Percentiles rank a stretch among this genome's conserved stretches.
Conservation (phyloP, 2,888 invertebrate species). For the Masnerella sp. region DNA sequence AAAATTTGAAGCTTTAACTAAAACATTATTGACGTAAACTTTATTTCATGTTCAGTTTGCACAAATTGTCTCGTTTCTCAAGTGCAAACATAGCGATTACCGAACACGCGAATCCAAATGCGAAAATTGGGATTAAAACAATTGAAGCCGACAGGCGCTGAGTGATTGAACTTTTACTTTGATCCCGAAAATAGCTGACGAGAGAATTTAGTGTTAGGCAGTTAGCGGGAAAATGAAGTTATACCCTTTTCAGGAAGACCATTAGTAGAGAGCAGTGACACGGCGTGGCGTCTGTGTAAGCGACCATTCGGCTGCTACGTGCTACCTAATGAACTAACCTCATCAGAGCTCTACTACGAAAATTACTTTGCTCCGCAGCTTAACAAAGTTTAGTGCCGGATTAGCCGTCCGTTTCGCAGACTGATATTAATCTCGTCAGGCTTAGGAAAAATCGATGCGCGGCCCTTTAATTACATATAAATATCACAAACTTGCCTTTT, state of each 20-base stretch:
- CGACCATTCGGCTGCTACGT: slow-evolving; percentile 28
- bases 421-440: slow-evolving; percentile 66
- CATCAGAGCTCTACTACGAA: slow-evolving; percentile 38
- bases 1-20: too few relatives aligned
- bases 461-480: too few relatives aligned
- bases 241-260: slow-evolving; percentile 42
- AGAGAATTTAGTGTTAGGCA: slow-evolving; percentile 13
- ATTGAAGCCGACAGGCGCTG: too few relatives aligned
- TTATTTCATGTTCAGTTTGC: too few relatives aligned
- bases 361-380: slow-evolving; percentile 53
- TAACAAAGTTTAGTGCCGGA: slow-evolving; percentile 64
- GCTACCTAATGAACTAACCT: slow-evolving; percentile 60
- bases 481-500: too few relatives aligned
- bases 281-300: slow-evolving; percentile 25
- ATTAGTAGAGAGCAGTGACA: slow-evolving; percentile 42
- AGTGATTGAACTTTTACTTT: neutral
- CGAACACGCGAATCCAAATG: too few relatives aligned
- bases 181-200: slow-evolving; percentile 22
- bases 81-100: too few relatives aligned
- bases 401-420: slow-evolving; percentile 62
- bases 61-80: too few relatives aligned
- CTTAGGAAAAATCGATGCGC: slow-evolving; percentile 59
- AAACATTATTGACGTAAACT: too few relatives aligned
- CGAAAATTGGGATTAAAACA: too few relatives aligned
- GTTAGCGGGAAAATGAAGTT: slow-evolving; percentile 53